phyloP scores from a whole-genome alignment of 2,797 vertebrate species.

The Varecia variegata region DNA sequence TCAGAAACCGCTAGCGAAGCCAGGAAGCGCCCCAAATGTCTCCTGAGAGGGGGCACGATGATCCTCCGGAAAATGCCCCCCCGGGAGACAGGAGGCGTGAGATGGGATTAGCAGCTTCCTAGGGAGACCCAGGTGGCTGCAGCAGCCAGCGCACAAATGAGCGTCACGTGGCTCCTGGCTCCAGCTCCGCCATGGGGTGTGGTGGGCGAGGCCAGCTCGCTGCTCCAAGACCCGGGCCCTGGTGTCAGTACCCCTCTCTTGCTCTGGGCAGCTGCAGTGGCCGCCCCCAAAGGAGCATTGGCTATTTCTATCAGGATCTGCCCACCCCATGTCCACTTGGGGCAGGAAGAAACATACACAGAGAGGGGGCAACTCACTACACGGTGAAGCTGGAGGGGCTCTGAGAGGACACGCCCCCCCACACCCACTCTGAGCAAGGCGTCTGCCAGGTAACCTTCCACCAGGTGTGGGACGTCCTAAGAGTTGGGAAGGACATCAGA shows the following conservation, averaged over 20 bases:
- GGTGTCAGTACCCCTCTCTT: background rate
- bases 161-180: background rate
- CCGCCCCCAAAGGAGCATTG: background rate
- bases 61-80: background rate
- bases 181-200: background rate
- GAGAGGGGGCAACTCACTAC: background rate
- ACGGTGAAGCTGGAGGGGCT: background rate
- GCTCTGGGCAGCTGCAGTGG: background rate
- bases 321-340: background rate
- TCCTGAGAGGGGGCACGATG: background rate
- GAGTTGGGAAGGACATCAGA: background rate
- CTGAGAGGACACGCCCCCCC: background rate
- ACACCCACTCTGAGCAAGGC: background rate
- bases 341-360: background rate
- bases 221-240: background rate
- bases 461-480: background rate
- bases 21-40: background rate
- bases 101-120: constrained; percentile 47
- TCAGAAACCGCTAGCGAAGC: constrained; percentile 13
- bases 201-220: background rate
- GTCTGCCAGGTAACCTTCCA: background rate
- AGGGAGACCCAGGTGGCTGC: background rate
- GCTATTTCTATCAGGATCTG: background rate
- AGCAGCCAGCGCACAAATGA: background rate
- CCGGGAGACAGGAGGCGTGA: background rate